Percentiles rank a stretch among this genome's conserved stretches.
These are phyloP conservation scores for Torymus tubicola DNA, from an alignment of 2,888 invertebrate species.

Conservation along the genomic window DNA sequence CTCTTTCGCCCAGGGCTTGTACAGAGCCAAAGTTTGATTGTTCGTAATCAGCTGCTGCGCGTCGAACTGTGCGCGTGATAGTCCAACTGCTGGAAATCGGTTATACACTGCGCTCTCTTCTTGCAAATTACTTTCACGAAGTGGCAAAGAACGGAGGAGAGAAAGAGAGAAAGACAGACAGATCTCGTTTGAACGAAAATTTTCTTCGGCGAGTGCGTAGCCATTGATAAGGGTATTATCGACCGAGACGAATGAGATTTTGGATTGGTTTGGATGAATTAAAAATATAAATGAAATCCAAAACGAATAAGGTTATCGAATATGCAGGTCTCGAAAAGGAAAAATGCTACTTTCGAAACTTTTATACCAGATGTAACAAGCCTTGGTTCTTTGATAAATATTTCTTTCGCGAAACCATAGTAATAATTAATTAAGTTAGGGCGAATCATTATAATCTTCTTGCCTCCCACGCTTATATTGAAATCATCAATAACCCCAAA, in stretches of 20 bases:
- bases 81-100: slow-evolving; percentile 34
- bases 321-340: not conserved
- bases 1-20: not conserved
- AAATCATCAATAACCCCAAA: not conserved
- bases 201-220: not conserved
- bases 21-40: slow-evolving; percentile 55
- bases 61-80: slow-evolving; percentile 7
- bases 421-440: not conserved
- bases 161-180: too few species aligned
- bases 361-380: not conserved
- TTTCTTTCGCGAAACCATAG: not conserved
- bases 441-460: not conserved
- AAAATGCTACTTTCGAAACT: not conserved
- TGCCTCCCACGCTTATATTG: not conserved
- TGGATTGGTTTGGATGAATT: too few species aligned
- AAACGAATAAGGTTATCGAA: not conserved
- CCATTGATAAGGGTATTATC: slow-evolving; percentile 5
- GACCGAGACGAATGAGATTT: too few species aligned
- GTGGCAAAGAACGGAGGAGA: not conserved
- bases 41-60: slow-evolving; percentile 47
- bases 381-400: slow-evolving; percentile 1
- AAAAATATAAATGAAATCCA: too few species aligned
- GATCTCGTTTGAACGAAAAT: too few species aligned
- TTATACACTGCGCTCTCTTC: slow-evolving; percentile 18
- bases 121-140: slow-evolving; percentile 46